Conservation (phyloP, 2,888 invertebrate species). For the Agrotis ipsilon region DNA sequence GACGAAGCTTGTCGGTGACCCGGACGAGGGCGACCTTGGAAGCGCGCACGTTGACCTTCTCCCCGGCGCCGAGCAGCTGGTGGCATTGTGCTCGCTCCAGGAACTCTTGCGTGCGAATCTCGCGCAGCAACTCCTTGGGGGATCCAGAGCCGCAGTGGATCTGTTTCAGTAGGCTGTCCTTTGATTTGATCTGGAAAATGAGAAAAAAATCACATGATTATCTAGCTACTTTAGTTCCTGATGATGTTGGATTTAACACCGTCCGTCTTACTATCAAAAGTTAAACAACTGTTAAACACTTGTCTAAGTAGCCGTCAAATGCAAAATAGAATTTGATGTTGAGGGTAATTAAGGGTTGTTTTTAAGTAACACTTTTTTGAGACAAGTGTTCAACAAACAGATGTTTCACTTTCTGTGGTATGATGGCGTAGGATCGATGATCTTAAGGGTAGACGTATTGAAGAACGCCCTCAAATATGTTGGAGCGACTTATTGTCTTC, state of each 20-base stretch:
- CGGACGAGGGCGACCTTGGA: conserved; percentile 96
- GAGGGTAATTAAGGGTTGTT: too few relatives aligned
- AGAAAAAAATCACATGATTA: conserved; percentile 5
- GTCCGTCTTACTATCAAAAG: too few relatives aligned
- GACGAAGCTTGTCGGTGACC: conserved; percentile 96
- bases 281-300: too few relatives aligned
- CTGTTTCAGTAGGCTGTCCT: conserved; percentile 95
- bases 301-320: too few relatives aligned
- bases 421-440: neutral
- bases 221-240: too few relatives aligned
- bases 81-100: conserved; percentile 95
- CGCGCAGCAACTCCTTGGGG: conserved; percentile 90
- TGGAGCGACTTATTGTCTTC: neutral
- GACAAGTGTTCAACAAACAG: too few relatives aligned
- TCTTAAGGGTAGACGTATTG: neutral
- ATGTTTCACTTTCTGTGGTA: too few relatives aligned
- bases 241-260: too few relatives aligned
- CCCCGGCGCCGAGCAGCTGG: conserved; percentile 94
- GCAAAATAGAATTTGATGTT: too few relatives aligned
- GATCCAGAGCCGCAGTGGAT: conserved; percentile 92
- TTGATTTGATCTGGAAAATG: conserved; percentile 94
- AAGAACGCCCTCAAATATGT: neutral
- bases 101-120: conserved; percentile 95
- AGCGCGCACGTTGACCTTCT: conserved; percentile 95
- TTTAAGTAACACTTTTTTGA: too few relatives aligned